Conservation (phyloP, 2,797 vertebrate genomes). For the Takifugu ocellatus region DNA sequence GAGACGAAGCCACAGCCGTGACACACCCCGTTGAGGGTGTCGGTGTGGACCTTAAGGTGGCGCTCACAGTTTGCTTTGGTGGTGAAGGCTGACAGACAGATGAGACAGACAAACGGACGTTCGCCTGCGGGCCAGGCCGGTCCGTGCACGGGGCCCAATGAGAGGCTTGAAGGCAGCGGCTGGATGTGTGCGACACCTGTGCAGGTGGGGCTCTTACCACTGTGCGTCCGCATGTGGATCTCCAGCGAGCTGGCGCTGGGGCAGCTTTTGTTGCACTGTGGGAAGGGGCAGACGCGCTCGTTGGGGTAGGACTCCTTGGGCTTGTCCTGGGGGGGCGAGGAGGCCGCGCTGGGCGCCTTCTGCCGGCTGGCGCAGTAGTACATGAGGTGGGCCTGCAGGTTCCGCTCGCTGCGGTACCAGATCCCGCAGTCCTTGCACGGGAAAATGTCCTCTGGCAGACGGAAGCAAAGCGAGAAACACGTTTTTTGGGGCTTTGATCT, state of each 20-base stretch:
- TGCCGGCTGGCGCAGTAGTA: slow-evolving; percentile 97
- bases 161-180: no score
- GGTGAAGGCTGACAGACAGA: slow-evolving; percentile 96
- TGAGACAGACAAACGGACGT: slow-evolving; percentile 92
- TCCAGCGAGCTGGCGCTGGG: slow-evolving; percentile 97
- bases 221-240: slow-evolving; percentile 98
- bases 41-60: slow-evolving; percentile 96
- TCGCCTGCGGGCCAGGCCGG: slow-evolving; percentile 77
- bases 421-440: slow-evolving; percentile 98
- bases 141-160: no score
- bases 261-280: slow-evolving; percentile 97
- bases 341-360: slow-evolving; percentile 78
- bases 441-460: slow-evolving; percentile 88
- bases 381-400: slow-evolving; percentile 94
- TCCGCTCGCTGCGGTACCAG: slow-evolving; percentile 96
- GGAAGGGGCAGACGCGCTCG: slow-evolving; percentile 92
- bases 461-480: background rate
- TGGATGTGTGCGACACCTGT: background rate
- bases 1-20: slow-evolving; percentile 96
- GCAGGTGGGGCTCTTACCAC: slow-evolving; percentile 74
- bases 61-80: slow-evolving; percentile 98
- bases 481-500: background rate
- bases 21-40: slow-evolving; percentile 90
- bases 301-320: slow-evolving; percentile 92
- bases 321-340: slow-evolving; percentile 83